phyloP scores from a whole-genome alignment of 2,113 vertebrate genomes.

The Podilymbus podiceps region DNA sequence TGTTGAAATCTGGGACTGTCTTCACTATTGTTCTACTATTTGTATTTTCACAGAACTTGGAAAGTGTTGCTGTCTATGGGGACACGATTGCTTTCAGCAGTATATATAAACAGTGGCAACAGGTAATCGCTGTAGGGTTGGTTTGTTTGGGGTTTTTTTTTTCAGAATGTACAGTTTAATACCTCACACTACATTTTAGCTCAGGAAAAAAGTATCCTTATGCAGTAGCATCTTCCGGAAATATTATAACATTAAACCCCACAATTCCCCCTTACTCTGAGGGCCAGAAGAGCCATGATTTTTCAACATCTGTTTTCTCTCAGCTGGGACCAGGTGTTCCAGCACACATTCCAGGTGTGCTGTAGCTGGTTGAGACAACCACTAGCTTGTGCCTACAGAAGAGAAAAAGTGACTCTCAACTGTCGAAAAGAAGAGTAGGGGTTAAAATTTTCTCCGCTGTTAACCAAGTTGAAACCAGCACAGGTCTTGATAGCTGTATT shows the following conservation, averaged over 20 bases:
- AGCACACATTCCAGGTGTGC: background rate
- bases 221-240: background rate
- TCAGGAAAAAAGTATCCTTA: background rate
- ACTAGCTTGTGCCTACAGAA: background rate
- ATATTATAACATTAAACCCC: background rate
- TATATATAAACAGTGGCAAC: background rate
- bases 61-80: background rate
- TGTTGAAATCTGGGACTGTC: background rate
- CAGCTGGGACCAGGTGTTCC: background rate
- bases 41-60: background rate
- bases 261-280: background rate
- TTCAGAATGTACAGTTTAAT: background rate
- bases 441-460: background rate
- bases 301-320: background rate
- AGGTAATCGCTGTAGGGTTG: background rate
- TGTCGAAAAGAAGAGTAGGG: background rate
- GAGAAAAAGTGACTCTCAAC: background rate
- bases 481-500: background rate
- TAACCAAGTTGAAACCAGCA: background rate
- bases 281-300: background rate
- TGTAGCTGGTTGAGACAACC: background rate
- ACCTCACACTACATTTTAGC: background rate
- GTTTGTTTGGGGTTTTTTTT: accelerated
- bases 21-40: background rate
- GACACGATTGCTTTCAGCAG: background rate